Evolutionary conservation across 2,113 vertebrate species (phyloP).

Genomic region (cattle (Bos taurus)): ARS-UCD2.0 NC_037330.1:50171001-50171500

Average conservation of each 20-base stretch:
- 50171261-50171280: not conserved
- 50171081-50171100: too few species aligned
- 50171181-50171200: not conserved
- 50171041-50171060: too few species aligned
- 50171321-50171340: not conserved
- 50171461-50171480: not conserved
- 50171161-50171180: not conserved
- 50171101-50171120: too few species aligned
- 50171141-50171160: too few species aligned
- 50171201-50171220: not conserved
- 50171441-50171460: not conserved
- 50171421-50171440: not conserved
- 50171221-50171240: not conserved
- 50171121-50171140: too few species aligned
- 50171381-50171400: not conserved
- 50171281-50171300: not conserved
- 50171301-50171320: not conserved
- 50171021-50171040: too few species aligned
- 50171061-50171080: too few species aligned
- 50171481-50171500: not conserved
- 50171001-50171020: too few species aligned
- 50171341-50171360: not conserved
- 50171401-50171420: not conserved
- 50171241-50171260: not conserved
- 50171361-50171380: not conserved